A percentile compares a stretch with the other conserved stretches of the same genome.
phyloP scores from a whole-genome alignment of 2,113 vertebrate species.

The Perca flavescens region DNA sequence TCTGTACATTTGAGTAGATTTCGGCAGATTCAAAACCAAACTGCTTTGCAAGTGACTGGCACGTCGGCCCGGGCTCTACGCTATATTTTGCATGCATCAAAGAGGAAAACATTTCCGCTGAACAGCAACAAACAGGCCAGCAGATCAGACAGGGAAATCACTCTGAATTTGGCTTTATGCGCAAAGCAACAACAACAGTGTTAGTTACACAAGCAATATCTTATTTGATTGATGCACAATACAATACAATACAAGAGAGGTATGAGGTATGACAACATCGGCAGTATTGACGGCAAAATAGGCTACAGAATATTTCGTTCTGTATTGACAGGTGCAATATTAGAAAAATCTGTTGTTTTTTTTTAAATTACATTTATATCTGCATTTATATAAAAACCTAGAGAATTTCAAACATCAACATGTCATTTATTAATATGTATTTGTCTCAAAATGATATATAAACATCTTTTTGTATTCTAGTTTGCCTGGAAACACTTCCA shows the following conservation, averaged over 20 bases:
- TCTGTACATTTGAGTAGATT: conserved; percentile 11
- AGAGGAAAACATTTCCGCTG: conserved; percentile 19
- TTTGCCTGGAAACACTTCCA: too few relatives aligned
- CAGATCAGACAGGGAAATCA: background rate
- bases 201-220: background rate
- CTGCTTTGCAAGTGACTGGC: conserved; percentile 15
- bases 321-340: too few relatives aligned
- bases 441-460: too few relatives aligned
- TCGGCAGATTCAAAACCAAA: conserved; percentile 51
- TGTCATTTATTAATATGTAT: too few relatives aligned
- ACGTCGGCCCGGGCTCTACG: background rate
- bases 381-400: too few relatives aligned
- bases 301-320: too few relatives aligned
- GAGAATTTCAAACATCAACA: too few relatives aligned
- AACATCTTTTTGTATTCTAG: too few relatives aligned
- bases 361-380: too few relatives aligned
- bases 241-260: background rate
- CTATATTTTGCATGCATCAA: conserved; percentile 9
- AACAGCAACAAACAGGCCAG: conserved; percentile 20
- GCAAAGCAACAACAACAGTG: background rate
- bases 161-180: background rate
- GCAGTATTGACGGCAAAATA: too few relatives aligned
- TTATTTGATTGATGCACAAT: background rate
- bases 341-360: too few relatives aligned
- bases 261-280: too few relatives aligned